Conservation (phyloP, 2,797 vertebrate genomes). For the Enoplosus armatus region DNA sequence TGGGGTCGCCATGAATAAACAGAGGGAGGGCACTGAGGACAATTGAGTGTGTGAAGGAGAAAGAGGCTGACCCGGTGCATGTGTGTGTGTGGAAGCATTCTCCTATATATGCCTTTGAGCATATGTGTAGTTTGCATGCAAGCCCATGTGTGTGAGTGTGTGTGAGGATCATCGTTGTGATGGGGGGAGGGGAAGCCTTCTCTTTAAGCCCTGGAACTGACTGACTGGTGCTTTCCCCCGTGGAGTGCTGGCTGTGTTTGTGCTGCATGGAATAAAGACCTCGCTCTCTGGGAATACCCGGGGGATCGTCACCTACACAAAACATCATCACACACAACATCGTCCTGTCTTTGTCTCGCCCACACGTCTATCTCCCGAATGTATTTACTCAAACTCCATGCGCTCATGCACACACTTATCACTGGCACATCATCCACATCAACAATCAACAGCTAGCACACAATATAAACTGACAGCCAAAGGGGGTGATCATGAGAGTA, state of each 20-base stretch:
- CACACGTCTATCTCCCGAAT: conserved; percentile 60
- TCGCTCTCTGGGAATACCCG: conserved; percentile 61
- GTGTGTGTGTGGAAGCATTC: conserved; percentile 56
- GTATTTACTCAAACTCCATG: conserved; percentile 53
- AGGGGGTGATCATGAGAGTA: conserved; percentile 23
- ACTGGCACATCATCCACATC: conserved; percentile 39
- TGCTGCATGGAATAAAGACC: conserved; percentile 73
- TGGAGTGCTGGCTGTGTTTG: conserved; percentile 72
- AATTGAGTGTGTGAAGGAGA: conserved; percentile 74
- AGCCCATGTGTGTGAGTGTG: conserved; percentile 46
- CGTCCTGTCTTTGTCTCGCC: conserved; percentile 67
- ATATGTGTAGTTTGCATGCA: conserved; percentile 55
- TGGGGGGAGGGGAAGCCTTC: conserved; percentile 71
- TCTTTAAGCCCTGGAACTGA: conserved; percentile 76
- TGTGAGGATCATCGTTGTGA: conserved; percentile 55
- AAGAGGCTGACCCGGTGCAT: conserved; percentile 53
- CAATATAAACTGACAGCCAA: conserved; percentile 39
- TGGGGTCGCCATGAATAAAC: conserved; percentile 82
- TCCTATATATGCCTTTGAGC: conserved; percentile 70
- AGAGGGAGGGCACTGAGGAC: conserved; percentile 77
- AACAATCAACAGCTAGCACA: conserved; percentile 48
- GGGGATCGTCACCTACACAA: conserved; percentile 73
- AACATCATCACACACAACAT: conserved; percentile 60
- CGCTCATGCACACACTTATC: conserved; percentile 46
- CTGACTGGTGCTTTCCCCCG: conserved; percentile 72